Evolutionary conservation across 2,888 invertebrate genomes (phyloP), one percentile per base, ranked within the genome.

Genomic region (Oegoconia quadripuncta): DNA sequence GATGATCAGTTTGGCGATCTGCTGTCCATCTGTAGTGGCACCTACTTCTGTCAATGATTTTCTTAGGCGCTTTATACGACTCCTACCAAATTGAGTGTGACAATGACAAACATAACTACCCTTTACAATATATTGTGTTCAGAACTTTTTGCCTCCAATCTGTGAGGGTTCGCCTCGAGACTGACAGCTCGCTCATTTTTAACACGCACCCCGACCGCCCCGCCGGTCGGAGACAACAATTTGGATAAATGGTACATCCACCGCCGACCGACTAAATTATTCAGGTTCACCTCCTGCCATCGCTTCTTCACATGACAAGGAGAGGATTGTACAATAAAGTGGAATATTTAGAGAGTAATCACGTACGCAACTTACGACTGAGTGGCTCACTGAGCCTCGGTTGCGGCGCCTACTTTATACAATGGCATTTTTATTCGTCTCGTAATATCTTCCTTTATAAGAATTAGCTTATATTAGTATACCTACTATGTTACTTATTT

Each of bases 331-430:
- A 73, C 75, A 73, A 75, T 81, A 83, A 78, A 81, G 75, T 74
- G 74, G 74, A 78, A 83, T 82, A 82, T 82, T 82, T 78, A 80
- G 68, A 66, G 67, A 74, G 78, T 78, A 76, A 81, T 82, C 83
- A 81, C 79, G 76, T 75, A 75, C 67, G 58, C 67, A 64, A 65
- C 66, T 65, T 64, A 64, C 64, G 56, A 56, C 57, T 57, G 60
- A 69, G 66, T 71, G 62, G 66, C 65, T 65, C 48, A 47, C 51
- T 52, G 54, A 39, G 52, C 42, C 47, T 36, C 34, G 16, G 22
- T 13, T 37, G 39, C 45, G 52, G 39, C 52, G 53, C 50, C 55
- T 50, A 47, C 57, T 55, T 55, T 59, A 48, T 55, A 46, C 55
- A 55, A 64, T 62, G 64, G 59, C 55, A 64, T 66, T 72, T 66